Conservation (phyloP, 2,113 vertebrate genomes). For the Actinemys pallida region DNA sequence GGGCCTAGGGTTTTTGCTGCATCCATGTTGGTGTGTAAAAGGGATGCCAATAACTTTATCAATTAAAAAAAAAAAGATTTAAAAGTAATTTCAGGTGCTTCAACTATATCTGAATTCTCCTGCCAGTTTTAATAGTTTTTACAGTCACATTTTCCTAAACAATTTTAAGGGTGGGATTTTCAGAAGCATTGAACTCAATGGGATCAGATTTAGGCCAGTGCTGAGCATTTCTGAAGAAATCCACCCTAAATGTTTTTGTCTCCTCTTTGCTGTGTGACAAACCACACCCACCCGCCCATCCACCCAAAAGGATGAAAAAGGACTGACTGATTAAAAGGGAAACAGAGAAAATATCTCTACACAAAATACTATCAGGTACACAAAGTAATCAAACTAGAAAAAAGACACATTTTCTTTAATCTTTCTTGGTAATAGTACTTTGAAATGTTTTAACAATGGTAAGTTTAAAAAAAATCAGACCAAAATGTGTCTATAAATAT, state of each 20-base stretch:
- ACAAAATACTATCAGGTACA: background rate
- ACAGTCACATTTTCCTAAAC: background rate
- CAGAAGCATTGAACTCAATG: background rate
- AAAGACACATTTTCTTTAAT: background rate
- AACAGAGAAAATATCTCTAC: slow-evolving; percentile 18
- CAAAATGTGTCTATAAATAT: background rate
- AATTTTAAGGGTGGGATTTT: background rate
- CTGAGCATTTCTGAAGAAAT: background rate
- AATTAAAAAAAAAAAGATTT: background rate
- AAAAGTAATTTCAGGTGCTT: background rate
- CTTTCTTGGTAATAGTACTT: background rate
- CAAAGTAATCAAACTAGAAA: slow-evolving; percentile 34
- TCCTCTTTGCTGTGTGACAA: background rate
- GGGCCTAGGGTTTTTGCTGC: background rate
- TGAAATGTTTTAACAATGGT: background rate
- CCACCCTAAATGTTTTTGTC: background rate
- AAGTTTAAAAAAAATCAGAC: background rate
- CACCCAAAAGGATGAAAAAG: background rate
- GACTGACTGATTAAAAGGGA: background rate
- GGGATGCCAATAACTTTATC: background rate
- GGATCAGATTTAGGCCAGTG: background rate
- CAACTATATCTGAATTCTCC: background rate
- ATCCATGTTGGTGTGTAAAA: background rate
- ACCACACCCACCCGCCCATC: fast-evolving
- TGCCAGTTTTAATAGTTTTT: background rate